Percentiles rank a stretch among this genome's conserved stretches.
phyloP scores from a whole-genome alignment of 2,113 vertebrate genomes.

The Todiramphus chloris region DNA sequence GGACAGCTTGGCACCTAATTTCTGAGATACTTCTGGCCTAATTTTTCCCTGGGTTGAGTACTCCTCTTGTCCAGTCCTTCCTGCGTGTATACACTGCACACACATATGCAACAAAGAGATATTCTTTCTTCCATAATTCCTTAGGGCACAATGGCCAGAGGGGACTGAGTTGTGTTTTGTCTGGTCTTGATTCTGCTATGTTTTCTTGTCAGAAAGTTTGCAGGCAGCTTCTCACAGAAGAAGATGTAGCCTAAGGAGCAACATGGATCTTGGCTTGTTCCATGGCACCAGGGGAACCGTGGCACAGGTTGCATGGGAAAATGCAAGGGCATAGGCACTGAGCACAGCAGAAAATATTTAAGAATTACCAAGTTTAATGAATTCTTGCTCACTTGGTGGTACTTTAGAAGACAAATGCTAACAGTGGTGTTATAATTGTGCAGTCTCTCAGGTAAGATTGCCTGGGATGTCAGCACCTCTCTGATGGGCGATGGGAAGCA shows the following conservation, averaged over 20 bases:
- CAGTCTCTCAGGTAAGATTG: not conserved
- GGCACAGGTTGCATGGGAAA: not conserved
- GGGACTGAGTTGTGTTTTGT: not conserved
- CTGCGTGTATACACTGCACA: not conserved
- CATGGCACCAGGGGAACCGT: not conserved
- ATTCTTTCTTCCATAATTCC: not conserved
- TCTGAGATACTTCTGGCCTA: not conserved
- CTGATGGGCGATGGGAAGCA: not conserved
- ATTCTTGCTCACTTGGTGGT: not conserved
- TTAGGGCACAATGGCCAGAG: not conserved
- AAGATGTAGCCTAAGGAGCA: not conserved
- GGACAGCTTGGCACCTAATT: not conserved
- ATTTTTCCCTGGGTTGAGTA: not conserved
- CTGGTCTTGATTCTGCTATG: not conserved
- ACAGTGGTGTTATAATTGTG: not conserved
- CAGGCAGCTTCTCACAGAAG: not conserved
- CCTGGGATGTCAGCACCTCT: conserved; percentile 37
- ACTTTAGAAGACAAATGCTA: not conserved
- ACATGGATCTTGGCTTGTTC: not conserved
- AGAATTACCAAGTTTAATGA: not conserved
- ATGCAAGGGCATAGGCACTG: not conserved
- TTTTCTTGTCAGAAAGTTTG: not conserved
- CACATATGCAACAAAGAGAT: not conserved
- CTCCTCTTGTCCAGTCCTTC: not conserved
- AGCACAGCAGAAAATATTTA: not conserved